Conservation (phyloP, 2,113 vertebrate genomes). For the Rousettus leschenaultii region DNA sequence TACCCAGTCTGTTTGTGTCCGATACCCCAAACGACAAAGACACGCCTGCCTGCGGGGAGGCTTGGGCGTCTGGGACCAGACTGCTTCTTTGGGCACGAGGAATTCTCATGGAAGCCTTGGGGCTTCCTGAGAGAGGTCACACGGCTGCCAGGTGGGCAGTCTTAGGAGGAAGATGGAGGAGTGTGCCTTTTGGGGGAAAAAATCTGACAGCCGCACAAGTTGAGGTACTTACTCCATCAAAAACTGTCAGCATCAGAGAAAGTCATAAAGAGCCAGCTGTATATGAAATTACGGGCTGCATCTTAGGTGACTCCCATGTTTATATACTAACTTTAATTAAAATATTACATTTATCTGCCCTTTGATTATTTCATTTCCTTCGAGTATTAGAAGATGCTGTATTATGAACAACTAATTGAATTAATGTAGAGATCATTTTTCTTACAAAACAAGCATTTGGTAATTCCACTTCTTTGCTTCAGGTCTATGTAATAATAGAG, state of each 20-base stretch:
- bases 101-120: slow-evolving; percentile 1
- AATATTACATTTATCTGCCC: background rate
- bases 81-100: slow-evolving; percentile 43
- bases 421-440: slow-evolving; percentile 13
- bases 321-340: slow-evolving; percentile 22
- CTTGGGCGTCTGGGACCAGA: slow-evolving; percentile 86
- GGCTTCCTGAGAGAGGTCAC: slow-evolving; percentile 50
- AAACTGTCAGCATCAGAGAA: background rate
- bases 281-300: background rate
- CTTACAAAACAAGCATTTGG: background rate
- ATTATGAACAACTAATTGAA: slow-evolving; percentile 4
- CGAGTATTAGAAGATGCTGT: background rate
- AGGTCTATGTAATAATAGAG: slow-evolving; percentile 8
- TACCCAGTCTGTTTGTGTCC: slow-evolving; percentile 92
- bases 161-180: slow-evolving; percentile 55
- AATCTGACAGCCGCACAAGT: background rate
- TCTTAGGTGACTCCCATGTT: background rate
- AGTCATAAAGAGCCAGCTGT: background rate
- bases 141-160: slow-evolving; percentile 52
- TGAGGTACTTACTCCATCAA: background rate
- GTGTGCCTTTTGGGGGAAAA: background rate
- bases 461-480: slow-evolving; percentile 20
- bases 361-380: background rate
- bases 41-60: slow-evolving; percentile 91
- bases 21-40: slow-evolving; percentile 93